phyloP scores from a whole-genome alignment of 2,797 vertebrate species.

The Columba guinea region DNA sequence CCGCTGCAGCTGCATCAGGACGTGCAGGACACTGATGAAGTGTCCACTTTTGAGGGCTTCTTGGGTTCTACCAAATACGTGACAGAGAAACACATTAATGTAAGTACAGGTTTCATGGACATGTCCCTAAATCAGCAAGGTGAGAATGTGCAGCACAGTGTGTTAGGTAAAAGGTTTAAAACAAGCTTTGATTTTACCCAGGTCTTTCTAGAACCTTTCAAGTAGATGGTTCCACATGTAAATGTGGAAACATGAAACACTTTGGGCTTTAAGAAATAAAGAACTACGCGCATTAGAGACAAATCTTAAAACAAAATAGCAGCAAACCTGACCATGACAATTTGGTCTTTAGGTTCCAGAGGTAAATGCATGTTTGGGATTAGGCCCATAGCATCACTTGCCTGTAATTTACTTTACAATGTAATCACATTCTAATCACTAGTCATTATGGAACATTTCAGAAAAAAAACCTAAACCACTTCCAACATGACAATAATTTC shows the following conservation, averaged over 20 bases:
- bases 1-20: constrained; percentile 91
- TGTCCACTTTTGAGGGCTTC: constrained; percentile 92
- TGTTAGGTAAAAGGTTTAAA: neutral
- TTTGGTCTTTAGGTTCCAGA: neutral
- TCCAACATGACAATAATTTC: neutral
- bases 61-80: constrained; percentile 80
- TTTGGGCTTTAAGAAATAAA: neutral
- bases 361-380: neutral
- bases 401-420: neutral
- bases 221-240: neutral
- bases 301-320: neutral
- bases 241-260: neutral
- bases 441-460: neutral
- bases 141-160: neutral
- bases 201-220: neutral
- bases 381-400: neutral
- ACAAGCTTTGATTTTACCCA: neutral
- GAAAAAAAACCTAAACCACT: neutral
- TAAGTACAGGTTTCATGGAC: neutral
- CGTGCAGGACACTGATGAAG: constrained; percentile 92
- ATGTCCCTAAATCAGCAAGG: neutral
- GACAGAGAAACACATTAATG: neutral
- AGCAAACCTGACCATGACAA: neutral
- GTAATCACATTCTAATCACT: neutral
- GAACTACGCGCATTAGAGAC: neutral